phyloP scores from a whole-genome alignment of 2,888 invertebrate genomes.

The Amphipoea lucens region DNA sequence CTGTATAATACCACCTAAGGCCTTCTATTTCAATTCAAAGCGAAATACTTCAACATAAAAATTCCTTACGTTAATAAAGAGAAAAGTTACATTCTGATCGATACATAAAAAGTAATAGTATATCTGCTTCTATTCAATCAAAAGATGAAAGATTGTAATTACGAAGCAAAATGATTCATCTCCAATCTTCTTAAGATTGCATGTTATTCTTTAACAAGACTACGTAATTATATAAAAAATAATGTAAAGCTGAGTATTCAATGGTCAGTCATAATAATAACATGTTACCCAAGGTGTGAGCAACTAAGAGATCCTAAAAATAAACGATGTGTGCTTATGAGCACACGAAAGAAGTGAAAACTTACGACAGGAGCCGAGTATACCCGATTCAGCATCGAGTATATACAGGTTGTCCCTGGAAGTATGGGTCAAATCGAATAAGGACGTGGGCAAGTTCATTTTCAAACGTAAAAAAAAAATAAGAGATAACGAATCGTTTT shows the following conservation, averaged over 20 bases:
- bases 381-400: background rate
- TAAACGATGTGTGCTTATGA: background rate
- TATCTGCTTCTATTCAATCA: constrained; percentile 16
- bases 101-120: constrained; percentile 27
- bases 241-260: constrained; percentile 11
- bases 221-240: constrained; percentile 23
- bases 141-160: constrained; percentile 33
- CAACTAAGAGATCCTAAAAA: background rate
- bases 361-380: background rate
- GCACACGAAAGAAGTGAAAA: background rate
- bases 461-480: too few species aligned
- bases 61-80: constrained; percentile 9
- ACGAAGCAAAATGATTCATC: constrained; percentile 33
- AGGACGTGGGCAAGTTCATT: too few species aligned
- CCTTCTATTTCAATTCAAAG: constrained; percentile 24
- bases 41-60: constrained; percentile 11
- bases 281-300: background rate
- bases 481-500: too few species aligned
- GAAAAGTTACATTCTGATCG: constrained; percentile 25
- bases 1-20: background rate
- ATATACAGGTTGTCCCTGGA: too few species aligned
- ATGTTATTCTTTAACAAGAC: constrained; percentile 27
- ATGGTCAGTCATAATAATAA: background rate
- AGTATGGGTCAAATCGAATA: too few species aligned
- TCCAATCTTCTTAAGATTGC: constrained; percentile 31